Percentiles rank a stretch among this genome's conserved stretches.
phyloP scores from a whole-genome alignment of 2,888 invertebrate species.

The Crocallis elinguaria region DNA sequence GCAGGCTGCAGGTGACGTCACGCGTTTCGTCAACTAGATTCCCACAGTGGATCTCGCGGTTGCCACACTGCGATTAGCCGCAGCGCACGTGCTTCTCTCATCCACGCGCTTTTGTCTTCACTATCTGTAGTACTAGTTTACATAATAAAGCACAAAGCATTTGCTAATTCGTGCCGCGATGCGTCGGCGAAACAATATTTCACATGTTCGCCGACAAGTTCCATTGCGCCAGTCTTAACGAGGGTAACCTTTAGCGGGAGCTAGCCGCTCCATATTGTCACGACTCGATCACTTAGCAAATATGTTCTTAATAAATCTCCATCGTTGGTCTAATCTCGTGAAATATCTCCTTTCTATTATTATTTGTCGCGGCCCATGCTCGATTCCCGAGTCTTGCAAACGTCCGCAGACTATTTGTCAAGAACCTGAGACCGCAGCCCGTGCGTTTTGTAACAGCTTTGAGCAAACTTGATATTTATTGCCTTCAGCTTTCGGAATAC shows the following conservation, averaged over 20 bases:
- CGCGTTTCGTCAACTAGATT: slow-evolving; percentile 66
- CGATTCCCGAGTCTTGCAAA: slow-evolving; percentile 49
- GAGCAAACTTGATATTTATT: slow-evolving; percentile 75
- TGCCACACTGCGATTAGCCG: slow-evolving; percentile 52
- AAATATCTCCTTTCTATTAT: slow-evolving; percentile 24
- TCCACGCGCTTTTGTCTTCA: slow-evolving; percentile 38
- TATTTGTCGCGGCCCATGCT: slow-evolving; percentile 16
- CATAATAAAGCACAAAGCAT: slow-evolving; percentile 30
- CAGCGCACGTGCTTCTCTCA: slow-evolving; percentile 45
- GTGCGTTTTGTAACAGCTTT: slow-evolving; percentile 71
- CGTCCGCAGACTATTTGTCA: slow-evolving; percentile 67
- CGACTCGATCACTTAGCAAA: slow-evolving; percentile 62
- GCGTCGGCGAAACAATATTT: slow-evolving; percentile 53
- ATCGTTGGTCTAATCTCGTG: slow-evolving; percentile 67
- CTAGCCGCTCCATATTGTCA: slow-evolving; percentile 78
- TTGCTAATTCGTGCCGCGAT: slow-evolving; percentile 31
- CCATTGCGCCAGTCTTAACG: slow-evolving; percentile 75
- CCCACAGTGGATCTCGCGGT: slow-evolving; percentile 61
- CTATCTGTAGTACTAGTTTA: slow-evolving; percentile 11
- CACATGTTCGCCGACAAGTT: slow-evolving; percentile 55
- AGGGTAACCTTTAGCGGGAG: slow-evolving; percentile 80
- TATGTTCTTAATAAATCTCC: slow-evolving; percentile 70
- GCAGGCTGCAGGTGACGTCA: slow-evolving; percentile 65
- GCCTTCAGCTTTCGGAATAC: slow-evolving; percentile 69
- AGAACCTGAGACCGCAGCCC: slow-evolving; percentile 65